These are phyloP conservation scores for Mycetomoellerius zeteki DNA, from an alignment of 1,140 invertebrate species.

Conservation along the genomic window DNA sequence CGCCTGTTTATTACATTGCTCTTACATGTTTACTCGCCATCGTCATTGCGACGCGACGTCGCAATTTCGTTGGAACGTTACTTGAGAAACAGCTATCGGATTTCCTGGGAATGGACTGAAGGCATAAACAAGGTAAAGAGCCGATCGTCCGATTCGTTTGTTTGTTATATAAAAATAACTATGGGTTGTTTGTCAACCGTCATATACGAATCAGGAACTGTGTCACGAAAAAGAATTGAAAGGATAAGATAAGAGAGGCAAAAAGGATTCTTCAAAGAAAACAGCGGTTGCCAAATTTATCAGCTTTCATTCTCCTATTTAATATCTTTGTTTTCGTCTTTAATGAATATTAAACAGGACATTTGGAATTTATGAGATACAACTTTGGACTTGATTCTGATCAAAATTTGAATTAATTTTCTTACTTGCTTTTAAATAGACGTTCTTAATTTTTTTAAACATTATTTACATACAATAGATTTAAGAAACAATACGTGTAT, in stretches of 20 bases:
- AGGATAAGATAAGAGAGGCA: not conserved
- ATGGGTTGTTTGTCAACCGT: conserved; percentile 66
- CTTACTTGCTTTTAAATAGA: not conserved
- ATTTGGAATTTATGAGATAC: conserved; percentile 1
- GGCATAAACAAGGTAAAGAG: conserved; percentile 54
- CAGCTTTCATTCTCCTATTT: not conserved
- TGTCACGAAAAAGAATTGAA: conserved; percentile 26
- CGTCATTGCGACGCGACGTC: conserved; percentile 10
- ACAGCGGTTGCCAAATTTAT: not conserved
- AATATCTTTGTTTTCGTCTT: not conserved
- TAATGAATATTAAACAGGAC: conserved; percentile 2
- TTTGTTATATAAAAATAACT: conserved; percentile 70
- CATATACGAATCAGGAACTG: conserved; percentile 52
- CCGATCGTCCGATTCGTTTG: conserved; percentile 61
- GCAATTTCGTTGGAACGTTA: conserved; percentile 16
- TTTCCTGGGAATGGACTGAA: conserved; percentile 46
- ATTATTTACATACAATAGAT: not conserved
- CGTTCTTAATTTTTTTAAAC: not conserved
- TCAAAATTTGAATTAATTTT: conserved; percentile 20
- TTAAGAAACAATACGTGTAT: not conserved
- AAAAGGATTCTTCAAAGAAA: not conserved
- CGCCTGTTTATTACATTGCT: conserved; percentile 17
- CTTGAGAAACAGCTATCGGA: conserved; percentile 58
- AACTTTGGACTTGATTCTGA: conserved; percentile 7
- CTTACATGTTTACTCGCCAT: conserved; percentile 19